Conservation (phyloP, 1,140 invertebrate genomes). For the Sitophilus oryzae region DNA sequence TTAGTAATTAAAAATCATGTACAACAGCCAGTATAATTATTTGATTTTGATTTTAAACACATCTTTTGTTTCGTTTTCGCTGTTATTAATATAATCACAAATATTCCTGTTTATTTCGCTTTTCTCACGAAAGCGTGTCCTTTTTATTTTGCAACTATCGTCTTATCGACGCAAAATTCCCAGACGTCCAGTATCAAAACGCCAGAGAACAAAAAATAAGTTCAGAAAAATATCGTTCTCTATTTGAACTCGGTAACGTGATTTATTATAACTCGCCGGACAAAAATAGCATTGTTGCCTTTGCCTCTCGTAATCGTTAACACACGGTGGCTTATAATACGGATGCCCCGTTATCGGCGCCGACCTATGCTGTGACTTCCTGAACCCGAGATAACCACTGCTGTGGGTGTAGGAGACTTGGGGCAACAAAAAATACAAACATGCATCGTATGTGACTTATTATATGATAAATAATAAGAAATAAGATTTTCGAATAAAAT, state of each 20-base stretch:
- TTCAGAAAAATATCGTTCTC: not conserved
- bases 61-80: too few relatives aligned
- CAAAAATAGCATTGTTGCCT: not conserved
- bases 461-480: too few relatives aligned
- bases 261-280: not conserved
- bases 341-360: not conserved
- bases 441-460: too few relatives aligned
- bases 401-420: conserved; percentile 3
- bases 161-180: not conserved
- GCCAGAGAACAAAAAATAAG: not conserved
- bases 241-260: not conserved
- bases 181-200: conserved; percentile 5
- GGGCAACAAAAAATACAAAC: too few relatives aligned
- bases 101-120: too few relatives aligned
- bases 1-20: too few relatives aligned
- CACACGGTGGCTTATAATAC: not conserved
- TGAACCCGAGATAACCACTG: conserved; percentile 1
- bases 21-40: too few relatives aligned
- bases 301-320: not conserved
- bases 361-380: conserved; percentile 6
- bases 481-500: too few relatives aligned
- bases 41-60: too few relatives aligned
- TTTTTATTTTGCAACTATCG: too few relatives aligned
- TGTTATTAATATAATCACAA: too few relatives aligned
- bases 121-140: too few relatives aligned